These are phyloP conservation scores for Anas capensis DNA, from an alignment of 2,797 vertebrate genomes.

Conservation along the genomic window DNA sequence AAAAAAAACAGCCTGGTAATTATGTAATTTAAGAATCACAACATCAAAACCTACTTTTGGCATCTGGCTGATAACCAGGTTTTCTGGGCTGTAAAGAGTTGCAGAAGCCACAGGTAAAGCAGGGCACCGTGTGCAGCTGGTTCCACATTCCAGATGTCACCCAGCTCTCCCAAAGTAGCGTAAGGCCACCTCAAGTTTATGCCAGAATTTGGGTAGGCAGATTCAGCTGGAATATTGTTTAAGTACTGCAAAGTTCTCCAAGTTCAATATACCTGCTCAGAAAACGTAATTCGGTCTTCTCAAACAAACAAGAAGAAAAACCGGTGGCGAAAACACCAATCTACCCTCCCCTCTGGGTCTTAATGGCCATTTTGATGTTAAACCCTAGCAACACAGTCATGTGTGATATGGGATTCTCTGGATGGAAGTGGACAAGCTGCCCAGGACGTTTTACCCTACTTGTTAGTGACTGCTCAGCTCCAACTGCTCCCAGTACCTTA, in stretches of 20 bases:
- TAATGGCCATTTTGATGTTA: neutral
- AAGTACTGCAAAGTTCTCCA: neutral
- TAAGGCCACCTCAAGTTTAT: neutral
- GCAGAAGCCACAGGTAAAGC: neutral
- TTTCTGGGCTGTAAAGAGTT: neutral
- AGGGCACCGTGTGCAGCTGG: fast-evolving
- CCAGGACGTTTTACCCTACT: neutral
- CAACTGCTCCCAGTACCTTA: neutral
- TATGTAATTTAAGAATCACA: neutral
- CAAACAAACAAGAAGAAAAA: neutral
- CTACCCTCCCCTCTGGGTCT: neutral
- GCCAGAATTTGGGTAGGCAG: neutral
- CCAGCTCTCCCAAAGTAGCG: neutral
- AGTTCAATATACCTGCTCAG: neutral
- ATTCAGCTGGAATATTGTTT: neutral
- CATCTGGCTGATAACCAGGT: neutral
- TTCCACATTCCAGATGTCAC: fast-evolving
- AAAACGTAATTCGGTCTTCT: neutral
- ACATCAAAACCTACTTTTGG: neutral
- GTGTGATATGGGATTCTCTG: neutral
- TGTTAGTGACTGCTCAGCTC: too few species aligned
- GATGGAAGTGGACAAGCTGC: neutral
- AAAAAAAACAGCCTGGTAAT: neutral
- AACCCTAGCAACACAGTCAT: neutral
- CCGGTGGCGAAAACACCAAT: neutral